Evolutionary conservation across 2,797 vertebrate species (phyloP), one percentile per base, ranked within the genome.

Genomic region (Hyperoplus immaculatus): DNA sequence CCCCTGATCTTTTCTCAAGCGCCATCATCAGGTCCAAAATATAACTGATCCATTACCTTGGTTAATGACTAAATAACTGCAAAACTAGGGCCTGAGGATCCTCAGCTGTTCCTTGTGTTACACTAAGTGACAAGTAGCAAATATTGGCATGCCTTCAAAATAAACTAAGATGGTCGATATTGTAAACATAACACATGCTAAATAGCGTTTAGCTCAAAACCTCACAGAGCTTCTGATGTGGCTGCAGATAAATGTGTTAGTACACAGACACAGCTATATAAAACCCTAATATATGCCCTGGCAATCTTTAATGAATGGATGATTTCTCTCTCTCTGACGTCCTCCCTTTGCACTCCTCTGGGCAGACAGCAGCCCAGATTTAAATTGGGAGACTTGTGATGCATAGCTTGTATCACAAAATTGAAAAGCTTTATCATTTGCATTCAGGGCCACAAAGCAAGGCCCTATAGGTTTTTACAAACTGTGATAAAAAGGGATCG

Each of bases 301-400:
- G 16, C 45, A 75, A 72, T 72, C 68, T 51, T 80, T 81, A 76
- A 81, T 89, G 74, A 88, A 78, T 80, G 82, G 68, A 66, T 89
- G 86, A 87, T 90, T 80, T 77, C 69, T 84, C 69, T 84, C 82
- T 72, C 69, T 73, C 81, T 61, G 60, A 71, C 80, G 54, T 81
- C 41, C 16, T 45, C 54, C 4, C 21, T n/a, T 14, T 45, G n/a
- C 18, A 41, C 13, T 38, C 13, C 46, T 56, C 51, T 29, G 7
- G 58, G 56, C 63, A 51, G 42, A 42, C 4, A 39, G 16, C 70
- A 58, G 29, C 50, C 59, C 29, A 8, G 15, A 9, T 75, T 71
- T 50, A 21, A 14, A 60, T 38, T 18, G 38, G 8, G 11, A 68
- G 36, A 58, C 36, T 14, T 67, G 10, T 62, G 45, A 45, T n/a